These are phyloP conservation scores for Grapholita molesta DNA, from an alignment of 1,140 invertebrate species.

Conservation along the genomic window DNA sequence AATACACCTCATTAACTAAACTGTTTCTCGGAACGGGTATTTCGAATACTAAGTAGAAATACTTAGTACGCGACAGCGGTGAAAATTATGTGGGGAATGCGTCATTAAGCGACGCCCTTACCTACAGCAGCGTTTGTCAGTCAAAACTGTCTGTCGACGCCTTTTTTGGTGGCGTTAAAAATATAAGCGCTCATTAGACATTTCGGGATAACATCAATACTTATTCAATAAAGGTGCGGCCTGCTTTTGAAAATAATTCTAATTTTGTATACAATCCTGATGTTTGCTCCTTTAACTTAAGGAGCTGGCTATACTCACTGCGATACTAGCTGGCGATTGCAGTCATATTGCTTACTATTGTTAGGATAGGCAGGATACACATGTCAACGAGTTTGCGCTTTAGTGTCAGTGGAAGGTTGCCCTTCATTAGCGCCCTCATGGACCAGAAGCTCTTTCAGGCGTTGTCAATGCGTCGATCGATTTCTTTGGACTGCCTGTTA, in stretches of 20 bases:
- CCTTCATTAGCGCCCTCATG: no score
- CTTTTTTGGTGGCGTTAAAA: slow-evolving; percentile 42
- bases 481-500: no score
- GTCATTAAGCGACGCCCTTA: slow-evolving; percentile 54
- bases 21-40: neutral
- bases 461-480: no score
- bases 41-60: slow-evolving; percentile 4
- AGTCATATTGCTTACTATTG: no score
- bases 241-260: neutral
- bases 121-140: slow-evolving; percentile 65
- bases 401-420: no score
- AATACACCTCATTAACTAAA: neutral
- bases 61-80: neutral
- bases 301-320: no score
- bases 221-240: slow-evolving; percentile 20
- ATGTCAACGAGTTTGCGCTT: no score
- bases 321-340: no score
- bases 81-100: slow-evolving; percentile 39
- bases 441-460: no score
- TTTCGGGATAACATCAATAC: slow-evolving; percentile 26
- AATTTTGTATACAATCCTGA: no score
- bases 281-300: neutral
- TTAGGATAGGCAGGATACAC: no score
- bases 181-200: slow-evolving; percentile 63
- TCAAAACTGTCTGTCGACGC: slow-evolving; percentile 54